Base-by-base conservation (phyloP, 2,888 invertebrate genomes). In the Gymnosoma rotundatum region DNA sequence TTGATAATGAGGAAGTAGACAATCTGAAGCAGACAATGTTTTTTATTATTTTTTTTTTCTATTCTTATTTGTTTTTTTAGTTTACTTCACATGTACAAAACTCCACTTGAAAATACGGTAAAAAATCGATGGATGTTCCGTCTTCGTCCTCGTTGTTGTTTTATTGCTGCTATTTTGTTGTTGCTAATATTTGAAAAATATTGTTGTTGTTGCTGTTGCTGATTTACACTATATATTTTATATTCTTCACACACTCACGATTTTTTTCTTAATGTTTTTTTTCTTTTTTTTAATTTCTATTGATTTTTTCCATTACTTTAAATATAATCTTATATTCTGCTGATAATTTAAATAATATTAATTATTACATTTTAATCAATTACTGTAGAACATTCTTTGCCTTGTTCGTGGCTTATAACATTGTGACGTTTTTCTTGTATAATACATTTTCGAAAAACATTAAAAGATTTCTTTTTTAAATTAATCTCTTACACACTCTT, bases 41-140 rank as follows among this genome's bases (percentile, higher is more conserved):
- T 70, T 63, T 36, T 14, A 20, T 72, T n/a, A n/a, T 78, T 74
- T 6, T 70, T 67, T 79, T 79, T 38, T 38, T 18, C 67, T 18
- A 20, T 52, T 52, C 9, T 52, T 52, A 38, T 61, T 61, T 73
- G 78, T 72, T 75, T 56, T 70, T 69, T 42, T 66, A 66, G 32
- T 72, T 75, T 83, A 64, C 52, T 61, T 63, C 32, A 78, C 67
- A 74, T 32, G 20, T 74, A 58, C 20, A 78, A 74, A 81, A 84
- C 84, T 84, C 70, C 78, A 78, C 78, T 81, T 70, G 73, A 81
- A 70, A 81, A 78, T 69, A 78, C 63, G 78, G 81, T 74, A 78
- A 84, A 84, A 84, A 84, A 84, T 84, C 84, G 84, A 84, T 84
- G 78, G 60, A 74, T 81, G 54, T 78, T 69, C 66, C 74, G 67